phyloP scores from a whole-genome alignment of 2,113 vertebrate genomes.

The human region DNA sequence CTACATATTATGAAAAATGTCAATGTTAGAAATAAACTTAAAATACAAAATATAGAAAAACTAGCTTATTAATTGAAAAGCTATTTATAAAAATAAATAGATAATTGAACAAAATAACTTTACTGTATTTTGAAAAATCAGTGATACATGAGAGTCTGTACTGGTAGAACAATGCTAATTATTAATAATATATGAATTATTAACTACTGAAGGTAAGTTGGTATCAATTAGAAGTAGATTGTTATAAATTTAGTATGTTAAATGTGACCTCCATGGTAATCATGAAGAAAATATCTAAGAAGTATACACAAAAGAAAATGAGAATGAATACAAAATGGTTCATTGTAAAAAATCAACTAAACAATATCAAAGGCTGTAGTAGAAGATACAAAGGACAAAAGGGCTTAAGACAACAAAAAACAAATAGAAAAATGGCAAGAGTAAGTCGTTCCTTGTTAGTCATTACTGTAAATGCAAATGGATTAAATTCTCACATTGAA shows the following conservation, averaged over 20 bases:
- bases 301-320: background rate
- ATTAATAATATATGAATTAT: background rate
- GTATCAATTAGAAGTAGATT: background rate
- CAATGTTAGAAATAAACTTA: background rate
- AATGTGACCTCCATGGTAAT: background rate
- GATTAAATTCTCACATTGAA: background rate
- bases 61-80: background rate
- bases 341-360: background rate
- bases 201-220: background rate
- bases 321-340: background rate
- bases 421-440: background rate
- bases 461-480: background rate
- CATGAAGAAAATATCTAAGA: background rate
- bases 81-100: background rate
- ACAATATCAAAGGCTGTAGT: background rate
- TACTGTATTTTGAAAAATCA: background rate
- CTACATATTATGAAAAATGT: background rate
- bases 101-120: background rate
- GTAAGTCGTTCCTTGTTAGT: background rate
- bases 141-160: background rate
- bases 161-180: background rate
- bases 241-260: background rate
- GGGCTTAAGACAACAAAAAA: background rate
- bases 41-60: conserved; percentile 7
- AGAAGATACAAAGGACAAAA: background rate